These are phyloP conservation scores for Dasysyrphus albostriatus DNA, from an alignment of 2,888 invertebrate species.

Conservation along the genomic window DNA sequence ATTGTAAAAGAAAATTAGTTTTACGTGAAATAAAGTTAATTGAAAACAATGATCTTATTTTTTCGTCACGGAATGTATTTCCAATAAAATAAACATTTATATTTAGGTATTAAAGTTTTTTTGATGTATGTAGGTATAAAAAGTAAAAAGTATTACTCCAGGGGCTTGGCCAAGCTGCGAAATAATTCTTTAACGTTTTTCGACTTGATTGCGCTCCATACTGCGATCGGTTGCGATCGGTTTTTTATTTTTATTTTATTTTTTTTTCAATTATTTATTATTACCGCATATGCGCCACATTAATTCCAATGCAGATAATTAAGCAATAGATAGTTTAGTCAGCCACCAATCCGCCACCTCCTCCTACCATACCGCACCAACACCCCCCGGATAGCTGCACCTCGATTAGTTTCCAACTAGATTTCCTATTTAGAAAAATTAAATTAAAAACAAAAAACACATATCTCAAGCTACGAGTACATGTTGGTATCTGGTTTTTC, in stretches of 20 bases:
- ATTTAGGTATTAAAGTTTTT: constrained; percentile 47
- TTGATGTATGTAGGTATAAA: too few relatives aligned
- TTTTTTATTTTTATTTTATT: constrained; percentile 1
- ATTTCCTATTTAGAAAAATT: constrained; percentile 60
- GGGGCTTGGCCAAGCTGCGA: constrained; percentile 70
- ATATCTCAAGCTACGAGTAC: constrained; percentile 12
- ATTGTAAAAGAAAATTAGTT: too few relatives aligned
- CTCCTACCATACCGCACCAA: neutral
- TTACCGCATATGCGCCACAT: constrained; percentile 72
- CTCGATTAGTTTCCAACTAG: constrained; percentile 49
- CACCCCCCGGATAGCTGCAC: constrained; percentile 40
- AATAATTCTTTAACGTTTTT: constrained; percentile 64
- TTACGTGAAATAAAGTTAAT: neutral
- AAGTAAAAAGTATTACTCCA: constrained; percentile 36
- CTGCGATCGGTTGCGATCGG: constrained; percentile 33
- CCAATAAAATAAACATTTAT: constrained; percentile 24
- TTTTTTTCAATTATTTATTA: constrained; percentile 73
- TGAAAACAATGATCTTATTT: constrained; percentile 25
- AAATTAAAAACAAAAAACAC: neutral
- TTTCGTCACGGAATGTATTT: constrained; percentile 34
- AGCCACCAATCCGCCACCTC: constrained; percentile 44
- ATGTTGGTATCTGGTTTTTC: constrained; percentile 42
- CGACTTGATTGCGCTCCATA: constrained; percentile 54
- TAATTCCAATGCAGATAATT: constrained; percentile 74
- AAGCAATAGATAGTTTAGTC: constrained; percentile 76